Conservation (phyloP, 2,797 vertebrate species). For the Carapus acus region DNA sequence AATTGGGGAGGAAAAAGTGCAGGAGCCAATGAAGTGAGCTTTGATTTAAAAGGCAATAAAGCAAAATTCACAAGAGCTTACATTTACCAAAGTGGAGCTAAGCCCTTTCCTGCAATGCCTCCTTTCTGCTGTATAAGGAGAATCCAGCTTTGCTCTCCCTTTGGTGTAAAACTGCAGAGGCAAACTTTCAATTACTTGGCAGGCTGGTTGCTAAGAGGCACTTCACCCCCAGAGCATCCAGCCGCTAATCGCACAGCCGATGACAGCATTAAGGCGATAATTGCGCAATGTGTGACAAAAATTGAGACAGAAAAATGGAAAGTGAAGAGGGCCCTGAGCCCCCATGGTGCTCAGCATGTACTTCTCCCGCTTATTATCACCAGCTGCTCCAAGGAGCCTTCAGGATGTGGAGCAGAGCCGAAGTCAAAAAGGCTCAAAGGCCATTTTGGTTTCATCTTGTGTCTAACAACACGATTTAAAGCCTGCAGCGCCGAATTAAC, state of each 20-base stretch:
- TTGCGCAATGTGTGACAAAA: conserved; percentile 56
- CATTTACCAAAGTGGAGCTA: conserved; percentile 36
- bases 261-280: conserved; percentile 61
- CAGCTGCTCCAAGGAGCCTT: conserved; percentile 14
- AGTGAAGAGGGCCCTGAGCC: conserved; percentile 17
- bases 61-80: conserved; percentile 54
- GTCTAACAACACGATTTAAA: conserved; percentile 51
- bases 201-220: conserved; percentile 60
- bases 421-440: conserved; percentile 44
- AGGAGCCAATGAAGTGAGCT: conserved; percentile 13
- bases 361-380: conserved; percentile 22
- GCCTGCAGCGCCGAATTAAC: conserved; percentile 57
- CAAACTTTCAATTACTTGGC: conserved; percentile 66
- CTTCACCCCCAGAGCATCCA: conserved; percentile 46
- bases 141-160: conserved; percentile 48
- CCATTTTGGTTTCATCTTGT: conserved; percentile 54
- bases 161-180: conserved; percentile 62
- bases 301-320: conserved; percentile 37
- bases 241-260: conserved; percentile 59
- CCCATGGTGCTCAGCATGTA: too few relatives aligned
- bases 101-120: conserved; percentile 48
- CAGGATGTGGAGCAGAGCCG: conserved; percentile 47
- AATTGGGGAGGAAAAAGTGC: background rate
- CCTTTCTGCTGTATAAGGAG: conserved; percentile 54
- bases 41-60: conserved; percentile 38